Conservation (phyloP, 2,797 vertebrate genomes). For the Neosilurus mollespiculum region DNA sequence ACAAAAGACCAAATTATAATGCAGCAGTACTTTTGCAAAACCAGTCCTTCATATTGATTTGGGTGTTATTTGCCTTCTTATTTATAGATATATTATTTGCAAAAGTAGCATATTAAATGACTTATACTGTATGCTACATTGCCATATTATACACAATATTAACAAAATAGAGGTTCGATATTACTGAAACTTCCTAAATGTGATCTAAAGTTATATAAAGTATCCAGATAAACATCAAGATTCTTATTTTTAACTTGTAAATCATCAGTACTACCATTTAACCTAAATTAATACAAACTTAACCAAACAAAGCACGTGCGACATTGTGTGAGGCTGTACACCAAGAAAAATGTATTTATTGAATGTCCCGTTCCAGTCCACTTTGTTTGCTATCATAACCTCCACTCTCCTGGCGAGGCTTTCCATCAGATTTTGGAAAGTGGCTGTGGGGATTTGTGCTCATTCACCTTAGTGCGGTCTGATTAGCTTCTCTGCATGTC, state of each 20-base stretch:
- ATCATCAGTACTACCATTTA: background rate
- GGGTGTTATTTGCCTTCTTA: background rate
- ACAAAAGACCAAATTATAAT: constrained; percentile 28
- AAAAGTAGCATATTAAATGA: background rate
- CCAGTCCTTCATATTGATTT: background rate
- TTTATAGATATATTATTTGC: background rate
- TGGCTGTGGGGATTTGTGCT: background rate
- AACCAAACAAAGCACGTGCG: background rate
- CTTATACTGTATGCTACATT: background rate
- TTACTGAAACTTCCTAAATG: background rate
- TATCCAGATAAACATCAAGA: background rate
- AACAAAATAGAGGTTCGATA: background rate
- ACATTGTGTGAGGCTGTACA: too few relatives aligned
- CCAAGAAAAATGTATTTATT: background rate
- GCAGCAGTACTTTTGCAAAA: constrained; percentile 1
- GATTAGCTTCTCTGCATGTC: background rate
- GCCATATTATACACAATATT: background rate
- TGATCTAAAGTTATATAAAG: background rate
- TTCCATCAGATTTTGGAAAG: background rate
- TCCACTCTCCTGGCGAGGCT: background rate
- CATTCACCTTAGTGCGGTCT: background rate
- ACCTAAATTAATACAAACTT: background rate
- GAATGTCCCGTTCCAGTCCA: background rate
- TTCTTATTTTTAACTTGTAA: background rate
- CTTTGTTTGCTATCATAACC: background rate